Conservation (phyloP, 2,113 vertebrate genomes). For the Merops nubicus region DNA sequence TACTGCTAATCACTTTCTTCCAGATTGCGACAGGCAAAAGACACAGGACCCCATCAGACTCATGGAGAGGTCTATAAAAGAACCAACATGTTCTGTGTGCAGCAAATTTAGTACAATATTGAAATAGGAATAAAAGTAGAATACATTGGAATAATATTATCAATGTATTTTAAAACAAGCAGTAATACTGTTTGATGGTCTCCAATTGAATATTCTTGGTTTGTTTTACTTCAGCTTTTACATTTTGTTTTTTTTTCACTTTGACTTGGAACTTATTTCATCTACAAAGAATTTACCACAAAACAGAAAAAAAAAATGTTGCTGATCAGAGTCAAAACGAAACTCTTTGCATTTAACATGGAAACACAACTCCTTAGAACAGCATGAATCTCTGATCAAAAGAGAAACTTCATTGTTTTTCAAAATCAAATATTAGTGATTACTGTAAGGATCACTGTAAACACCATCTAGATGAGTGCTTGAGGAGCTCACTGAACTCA, state of each 20-base stretch:
- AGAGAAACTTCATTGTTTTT: not conserved
- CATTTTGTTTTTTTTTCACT: not conserved
- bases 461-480: not conserved
- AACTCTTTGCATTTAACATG: not conserved
- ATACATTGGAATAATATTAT: not conserved
- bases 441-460: not conserved
- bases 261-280: constrained; percentile 8
- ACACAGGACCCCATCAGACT: not conserved
- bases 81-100: rapidly evolving
- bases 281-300: not conserved
- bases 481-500: not conserved
- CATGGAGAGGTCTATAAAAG: not conserved
- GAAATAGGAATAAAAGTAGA: not conserved
- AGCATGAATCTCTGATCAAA: not conserved
- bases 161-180: not conserved
- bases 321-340: not conserved
- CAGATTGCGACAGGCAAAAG: not conserved
- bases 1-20: not conserved
- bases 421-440: constrained; percentile 25
- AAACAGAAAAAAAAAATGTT: not conserved
- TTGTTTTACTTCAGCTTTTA: not conserved
- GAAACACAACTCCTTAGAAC: not conserved
- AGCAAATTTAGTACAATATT: not conserved
- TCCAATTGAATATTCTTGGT: not conserved
- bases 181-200: not conserved